Evolutionary conservation across 2,888 invertebrate species (phyloP).

Genomic region (Acleris sparsana): DNA sequence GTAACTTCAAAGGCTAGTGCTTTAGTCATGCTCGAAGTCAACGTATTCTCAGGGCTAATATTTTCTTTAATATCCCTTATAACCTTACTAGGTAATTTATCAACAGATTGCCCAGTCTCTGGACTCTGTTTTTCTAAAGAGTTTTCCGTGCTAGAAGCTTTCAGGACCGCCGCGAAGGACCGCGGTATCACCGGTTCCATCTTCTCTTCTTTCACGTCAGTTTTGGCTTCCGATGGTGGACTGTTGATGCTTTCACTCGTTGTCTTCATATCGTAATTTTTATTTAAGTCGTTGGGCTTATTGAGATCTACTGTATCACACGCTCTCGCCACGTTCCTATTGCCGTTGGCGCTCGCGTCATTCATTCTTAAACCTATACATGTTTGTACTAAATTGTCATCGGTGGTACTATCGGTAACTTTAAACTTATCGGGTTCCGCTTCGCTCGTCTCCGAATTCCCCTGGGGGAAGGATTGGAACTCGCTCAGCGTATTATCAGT

Average conservation of each 20-base stretch:
- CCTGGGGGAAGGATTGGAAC: conserved; percentile 67
- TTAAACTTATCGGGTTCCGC: conserved; percentile 45
- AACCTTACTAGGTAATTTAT: conserved; percentile 81
- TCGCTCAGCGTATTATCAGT: conserved; percentile 77
- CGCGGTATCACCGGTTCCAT: conserved; percentile 62
- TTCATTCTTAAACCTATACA: conserved; percentile 74
- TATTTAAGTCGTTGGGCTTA: conserved; percentile 71
- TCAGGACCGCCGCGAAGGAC: conserved; percentile 75
- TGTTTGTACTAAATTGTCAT: conserved; percentile 79
- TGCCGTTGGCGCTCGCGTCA: conserved; percentile 55
- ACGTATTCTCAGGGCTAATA: conserved; percentile 85
- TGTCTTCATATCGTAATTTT: conserved; percentile 48
- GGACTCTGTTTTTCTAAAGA: conserved; percentile 73
- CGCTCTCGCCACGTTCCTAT: conserved; percentile 48
- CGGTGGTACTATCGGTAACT: conserved; percentile 77
- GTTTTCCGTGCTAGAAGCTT: conserved; percentile 73
- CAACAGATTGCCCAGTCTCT: conserved; percentile 68
- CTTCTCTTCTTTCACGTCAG: conserved; percentile 47
- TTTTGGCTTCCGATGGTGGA: conserved; percentile 33
- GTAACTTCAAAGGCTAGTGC: conserved; percentile 65
- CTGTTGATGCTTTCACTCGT: conserved; percentile 44
- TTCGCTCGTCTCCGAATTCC: conserved; percentile 53
- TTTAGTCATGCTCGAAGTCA: conserved; percentile 73
- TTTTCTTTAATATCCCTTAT: conserved; percentile 85
- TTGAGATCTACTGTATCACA: conserved; percentile 73